phyloP scores from a whole-genome alignment of 2,888 invertebrate species.

The Dynastes grantii region DNA sequence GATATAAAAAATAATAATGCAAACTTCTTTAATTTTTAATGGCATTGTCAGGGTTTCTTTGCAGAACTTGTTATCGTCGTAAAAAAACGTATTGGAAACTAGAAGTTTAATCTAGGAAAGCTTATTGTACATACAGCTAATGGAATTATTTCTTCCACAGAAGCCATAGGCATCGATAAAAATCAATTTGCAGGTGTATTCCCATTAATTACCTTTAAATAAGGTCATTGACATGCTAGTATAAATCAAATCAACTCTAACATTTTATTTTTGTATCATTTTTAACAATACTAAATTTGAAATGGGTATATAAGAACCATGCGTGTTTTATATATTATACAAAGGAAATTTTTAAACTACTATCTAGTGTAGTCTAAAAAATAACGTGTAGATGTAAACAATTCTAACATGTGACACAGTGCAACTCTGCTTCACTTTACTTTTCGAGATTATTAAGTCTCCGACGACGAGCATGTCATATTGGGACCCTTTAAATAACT shows the following conservation, averaged over 20 bases:
- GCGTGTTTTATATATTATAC: not conserved
- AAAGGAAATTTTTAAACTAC: not conserved
- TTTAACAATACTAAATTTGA: conserved; percentile 47
- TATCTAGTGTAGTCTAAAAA: not conserved
- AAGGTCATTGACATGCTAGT: conserved; percentile 13
- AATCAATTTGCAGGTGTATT: not conserved
- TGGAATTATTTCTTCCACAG: no score
- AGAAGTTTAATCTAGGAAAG: no score
- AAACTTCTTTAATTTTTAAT: no score
- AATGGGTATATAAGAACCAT: not conserved
- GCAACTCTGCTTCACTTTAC: not conserved
- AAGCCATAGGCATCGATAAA: no score
- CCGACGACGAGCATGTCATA: conserved; percentile 11
- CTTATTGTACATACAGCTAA: no score
- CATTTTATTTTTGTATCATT: conserved; percentile 48
- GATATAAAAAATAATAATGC: no score
- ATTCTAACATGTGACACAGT: conserved; percentile 10
- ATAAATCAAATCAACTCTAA: conserved; percentile 13
- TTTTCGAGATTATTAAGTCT: conserved; percentile 13
- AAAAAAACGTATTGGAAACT: no score
- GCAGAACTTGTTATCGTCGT: no score
- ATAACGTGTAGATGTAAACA: conserved; percentile 10
- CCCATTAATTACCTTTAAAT: conserved; percentile 8
- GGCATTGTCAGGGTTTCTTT: no score
- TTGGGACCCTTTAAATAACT: conserved; percentile 26